Evolutionary conservation across 2,888 invertebrate genomes (phyloP).

Genomic region (Mythimna loreyi): DNA sequence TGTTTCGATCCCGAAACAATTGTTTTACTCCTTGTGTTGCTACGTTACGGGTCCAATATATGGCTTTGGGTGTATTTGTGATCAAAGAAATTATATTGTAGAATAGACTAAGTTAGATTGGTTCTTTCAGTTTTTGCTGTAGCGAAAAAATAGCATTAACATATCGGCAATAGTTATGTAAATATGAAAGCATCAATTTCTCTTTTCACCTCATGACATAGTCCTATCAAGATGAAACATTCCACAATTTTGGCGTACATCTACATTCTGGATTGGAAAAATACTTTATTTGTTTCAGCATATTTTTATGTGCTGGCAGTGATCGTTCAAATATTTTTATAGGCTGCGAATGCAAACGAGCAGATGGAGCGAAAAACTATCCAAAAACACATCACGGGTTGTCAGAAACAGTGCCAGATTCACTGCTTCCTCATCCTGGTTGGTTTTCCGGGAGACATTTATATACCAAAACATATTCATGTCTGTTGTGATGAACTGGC

Average conservation of each 20-base stretch:
- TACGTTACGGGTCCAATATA: slow-evolving; percentile 26
- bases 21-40: slow-evolving; percentile 43
- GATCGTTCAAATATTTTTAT: slow-evolving; percentile 57
- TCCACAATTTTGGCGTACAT: slow-evolving; percentile 26
- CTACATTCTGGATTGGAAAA: slow-evolving; percentile 40
- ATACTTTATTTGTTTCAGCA: slow-evolving; percentile 41
- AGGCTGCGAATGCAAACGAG: slow-evolving; percentile 38
- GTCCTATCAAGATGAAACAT: slow-evolving; percentile 43
- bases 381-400: slow-evolving; percentile 27
- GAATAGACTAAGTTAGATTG: slow-evolving; percentile 7
- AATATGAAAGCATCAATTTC: slow-evolving; percentile 32
- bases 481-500: too few relatives aligned
- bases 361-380: slow-evolving; percentile 37
- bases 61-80: slow-evolving; percentile 36
- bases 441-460: neutral
- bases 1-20: slow-evolving; percentile 58
- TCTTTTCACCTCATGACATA: slow-evolving; percentile 42
- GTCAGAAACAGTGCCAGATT: slow-evolving; percentile 30
- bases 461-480: neutral
- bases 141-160: slow-evolving; percentile 24
- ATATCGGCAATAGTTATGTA: slow-evolving; percentile 48
- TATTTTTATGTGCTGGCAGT: slow-evolving; percentile 47
- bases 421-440: slow-evolving; percentile 24
- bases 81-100: slow-evolving; percentile 26
- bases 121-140: slow-evolving; percentile 8